Conservation (phyloP, 2,888 invertebrate genomes). For the Anthoptus insignis region DNA sequence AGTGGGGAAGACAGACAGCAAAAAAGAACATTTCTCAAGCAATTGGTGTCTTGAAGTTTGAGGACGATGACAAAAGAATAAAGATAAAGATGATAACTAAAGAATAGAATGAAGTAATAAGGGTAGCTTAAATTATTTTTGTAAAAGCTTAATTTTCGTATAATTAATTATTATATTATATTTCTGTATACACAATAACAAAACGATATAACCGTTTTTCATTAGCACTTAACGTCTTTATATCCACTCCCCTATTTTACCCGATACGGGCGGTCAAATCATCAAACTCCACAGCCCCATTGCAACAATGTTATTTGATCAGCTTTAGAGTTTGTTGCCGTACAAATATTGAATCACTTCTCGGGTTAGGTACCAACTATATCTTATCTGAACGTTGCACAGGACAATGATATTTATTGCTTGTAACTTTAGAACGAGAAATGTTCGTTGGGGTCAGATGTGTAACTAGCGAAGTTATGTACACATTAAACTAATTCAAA, state of each 20-base stretch:
- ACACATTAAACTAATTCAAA: constrained; percentile 39
- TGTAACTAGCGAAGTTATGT: constrained; percentile 20
- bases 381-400: constrained; percentile 20
- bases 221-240: not conserved
- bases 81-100: too few species aligned
- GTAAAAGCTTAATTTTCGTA: too few species aligned
- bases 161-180: too few species aligned
- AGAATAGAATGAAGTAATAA: too few species aligned
- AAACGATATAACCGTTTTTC: not conserved
- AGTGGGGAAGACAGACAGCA: too few species aligned
- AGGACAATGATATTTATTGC: constrained; percentile 22
- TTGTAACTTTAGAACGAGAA: constrained; percentile 17
- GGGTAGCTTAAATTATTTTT: too few species aligned
- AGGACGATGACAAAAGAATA: too few species aligned
- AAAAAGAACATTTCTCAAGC: too few species aligned
- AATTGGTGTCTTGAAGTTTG: too few species aligned
- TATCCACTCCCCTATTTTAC: not conserved
- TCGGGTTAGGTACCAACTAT: constrained; percentile 15
- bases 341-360: constrained; percentile 57
- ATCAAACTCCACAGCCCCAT: constrained; percentile 34
- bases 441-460: constrained; percentile 7
- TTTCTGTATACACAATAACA: too few species aligned
- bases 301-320: constrained; percentile 56
- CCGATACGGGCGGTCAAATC: constrained; percentile 5
- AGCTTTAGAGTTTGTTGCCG: constrained; percentile 53